Percentiles rank a stretch among this genome's conserved stretches.
Evolutionary conservation across 2,888 invertebrate genomes (phyloP).

Genomic region (Callyntrura guangdongensis): DNA sequence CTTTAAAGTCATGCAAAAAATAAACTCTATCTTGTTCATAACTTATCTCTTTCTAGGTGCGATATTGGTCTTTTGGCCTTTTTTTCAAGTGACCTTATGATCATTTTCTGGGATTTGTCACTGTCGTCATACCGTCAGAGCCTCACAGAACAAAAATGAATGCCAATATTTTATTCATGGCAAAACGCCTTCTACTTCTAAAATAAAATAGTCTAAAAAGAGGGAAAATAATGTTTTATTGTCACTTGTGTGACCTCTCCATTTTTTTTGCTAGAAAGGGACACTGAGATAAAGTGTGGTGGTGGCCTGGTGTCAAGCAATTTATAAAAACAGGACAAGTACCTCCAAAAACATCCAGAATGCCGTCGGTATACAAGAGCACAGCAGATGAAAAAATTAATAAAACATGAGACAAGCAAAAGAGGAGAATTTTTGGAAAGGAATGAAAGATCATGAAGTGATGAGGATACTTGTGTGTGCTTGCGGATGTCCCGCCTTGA

Average conservation of each 20-base stretch:
- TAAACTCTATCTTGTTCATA: neutral
- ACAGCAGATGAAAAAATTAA: conserved; percentile 61
- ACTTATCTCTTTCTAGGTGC: too few relatives aligned
- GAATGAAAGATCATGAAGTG: conserved; percentile 47
- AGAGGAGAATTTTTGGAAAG: neutral
- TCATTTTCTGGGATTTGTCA: conserved; percentile 42
- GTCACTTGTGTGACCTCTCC: conserved; percentile 70
- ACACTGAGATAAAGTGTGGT: conserved; percentile 20
- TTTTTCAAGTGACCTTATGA: conserved; percentile 23
- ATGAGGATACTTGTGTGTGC: conserved; percentile 43
- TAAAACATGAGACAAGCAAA: conserved; percentile 67
- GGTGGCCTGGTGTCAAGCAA: conserved; percentile 11
- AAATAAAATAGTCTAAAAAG: conserved; percentile 35
- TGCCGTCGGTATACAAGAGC: neutral
- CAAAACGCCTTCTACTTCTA: conserved; percentile 28
- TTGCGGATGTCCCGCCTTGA: neutral
- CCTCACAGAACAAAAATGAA: neutral
- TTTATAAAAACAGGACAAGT: conserved; percentile 52
- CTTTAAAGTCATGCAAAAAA: conserved; percentile 36
- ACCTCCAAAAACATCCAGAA: neutral
- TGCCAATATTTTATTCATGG: conserved; percentile 44
- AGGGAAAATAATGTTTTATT: conserved; percentile 57
- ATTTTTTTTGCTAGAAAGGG: conserved; percentile 25
- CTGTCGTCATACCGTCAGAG: neutral
- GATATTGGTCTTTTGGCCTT: neutral